Conservation (phyloP, 30 jellyfish, hydroid and myxozoan genomes). For the Aurelia coerulea region DNA sequence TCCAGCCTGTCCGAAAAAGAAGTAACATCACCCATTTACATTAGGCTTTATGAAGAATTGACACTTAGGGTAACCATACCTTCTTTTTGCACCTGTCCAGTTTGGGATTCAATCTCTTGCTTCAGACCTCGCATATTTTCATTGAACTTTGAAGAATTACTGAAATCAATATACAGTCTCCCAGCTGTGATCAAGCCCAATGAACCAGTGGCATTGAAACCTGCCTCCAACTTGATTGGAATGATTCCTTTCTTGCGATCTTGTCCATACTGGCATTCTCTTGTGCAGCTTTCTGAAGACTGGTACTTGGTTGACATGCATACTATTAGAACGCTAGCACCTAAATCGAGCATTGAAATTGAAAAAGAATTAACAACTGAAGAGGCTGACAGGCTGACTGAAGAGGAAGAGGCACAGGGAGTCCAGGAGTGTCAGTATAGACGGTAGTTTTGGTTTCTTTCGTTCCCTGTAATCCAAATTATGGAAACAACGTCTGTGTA, state of each 20-base stretch:
- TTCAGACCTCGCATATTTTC: neutral
- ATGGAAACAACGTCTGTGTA: too few species aligned
- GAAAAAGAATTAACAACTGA: too few species aligned
- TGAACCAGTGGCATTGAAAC: constrained; percentile 4
- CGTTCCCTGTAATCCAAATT: too few species aligned
- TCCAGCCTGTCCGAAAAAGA: too few species aligned
- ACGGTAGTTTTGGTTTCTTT: too few species aligned
- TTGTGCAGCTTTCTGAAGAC: constrained; percentile 3
- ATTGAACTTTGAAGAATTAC: constrained; percentile 1
- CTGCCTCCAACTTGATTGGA: constrained; percentile 9
- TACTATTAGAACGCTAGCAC: neutral
- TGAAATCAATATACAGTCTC: neutral
- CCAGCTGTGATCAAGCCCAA: constrained; percentile 17
- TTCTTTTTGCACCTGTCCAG: neutral
- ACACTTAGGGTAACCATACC: neutral
- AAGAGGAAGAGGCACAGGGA: too few species aligned
- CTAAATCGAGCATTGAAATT: neutral
- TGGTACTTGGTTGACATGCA: constrained; percentile 21
- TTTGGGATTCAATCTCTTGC: neutral
- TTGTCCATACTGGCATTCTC: constrained; percentile 9
- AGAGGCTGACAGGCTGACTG: too few species aligned
- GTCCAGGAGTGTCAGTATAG: too few species aligned
- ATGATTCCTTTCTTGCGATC: neutral
- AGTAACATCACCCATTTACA: too few species aligned
- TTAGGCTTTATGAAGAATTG: too few species aligned